Percentiles rank a stretch among this genome's conserved stretches.
phyloP scores from a whole-genome alignment of 2,888 invertebrate species.

The Minunthozetes semirufus region DNA sequence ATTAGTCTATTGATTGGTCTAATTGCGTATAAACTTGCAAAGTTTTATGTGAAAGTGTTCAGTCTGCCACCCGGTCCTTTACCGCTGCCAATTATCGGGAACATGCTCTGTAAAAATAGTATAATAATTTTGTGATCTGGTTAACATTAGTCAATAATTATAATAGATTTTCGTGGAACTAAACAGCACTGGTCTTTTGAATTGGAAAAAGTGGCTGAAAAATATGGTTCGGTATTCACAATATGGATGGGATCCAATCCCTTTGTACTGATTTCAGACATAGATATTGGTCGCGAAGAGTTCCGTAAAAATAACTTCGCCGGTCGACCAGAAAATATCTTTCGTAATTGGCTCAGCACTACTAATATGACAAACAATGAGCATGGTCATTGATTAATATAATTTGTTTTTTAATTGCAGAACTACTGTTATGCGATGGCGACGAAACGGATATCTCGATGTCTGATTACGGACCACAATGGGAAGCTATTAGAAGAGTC shows the following conservation, averaged over 20 bases:
- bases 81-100: background rate
- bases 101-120: background rate
- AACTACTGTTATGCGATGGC: background rate
- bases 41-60: background rate
- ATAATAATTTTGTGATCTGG: background rate
- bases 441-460: background rate
- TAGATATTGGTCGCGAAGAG: background rate
- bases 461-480: background rate
- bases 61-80: background rate
- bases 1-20: background rate
- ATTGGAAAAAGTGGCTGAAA: background rate
- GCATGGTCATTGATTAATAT: too few species aligned
- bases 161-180: background rate
- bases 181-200: background rate
- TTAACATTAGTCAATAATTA: too few species aligned
- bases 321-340: background rate
- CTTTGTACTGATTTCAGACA: background rate
- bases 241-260: background rate
- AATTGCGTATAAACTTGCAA: background rate
- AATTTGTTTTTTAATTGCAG: background rate
- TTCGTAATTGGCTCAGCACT: too few species aligned
- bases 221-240: constrained; percentile 9
- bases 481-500: constrained; percentile 23
- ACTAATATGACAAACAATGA: too few species aligned
- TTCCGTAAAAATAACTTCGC: constrained; percentile 17